phyloP scores from a whole-genome alignment of 1,140 invertebrate species.

The Drosophila auraria region DNA sequence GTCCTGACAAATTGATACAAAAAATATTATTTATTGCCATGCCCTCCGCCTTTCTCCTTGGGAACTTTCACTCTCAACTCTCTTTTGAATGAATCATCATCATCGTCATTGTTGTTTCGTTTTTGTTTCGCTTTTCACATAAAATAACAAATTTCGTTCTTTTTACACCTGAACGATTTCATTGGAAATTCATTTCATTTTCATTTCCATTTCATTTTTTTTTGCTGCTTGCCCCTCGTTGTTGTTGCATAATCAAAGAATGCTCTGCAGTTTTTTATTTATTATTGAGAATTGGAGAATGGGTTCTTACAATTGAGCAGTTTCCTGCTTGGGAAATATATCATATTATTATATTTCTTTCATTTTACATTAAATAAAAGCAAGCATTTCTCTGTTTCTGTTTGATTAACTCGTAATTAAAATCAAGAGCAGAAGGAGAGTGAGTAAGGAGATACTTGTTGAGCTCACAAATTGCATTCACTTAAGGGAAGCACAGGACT shows the following conservation, averaged over 20 bases:
- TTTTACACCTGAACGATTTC: conserved; percentile 45
- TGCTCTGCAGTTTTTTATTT: conserved; percentile 7
- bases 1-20: conserved; percentile 53
- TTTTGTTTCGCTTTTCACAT: conserved; percentile 19
- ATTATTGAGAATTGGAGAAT: conserved; percentile 1
- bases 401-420: background rate
- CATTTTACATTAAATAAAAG: too few species aligned
- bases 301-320: background rate
- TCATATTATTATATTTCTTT: background rate
- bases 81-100: conserved; percentile 20
- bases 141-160: conserved; percentile 44
- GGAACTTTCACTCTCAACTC: conserved; percentile 1
- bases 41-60: background rate
- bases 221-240: too few species aligned
- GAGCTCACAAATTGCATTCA: background rate
- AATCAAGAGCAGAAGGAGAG: background rate
- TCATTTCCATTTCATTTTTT: background rate
- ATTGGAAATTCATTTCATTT: conserved; percentile 36
- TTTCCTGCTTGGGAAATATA: conserved; percentile 1
- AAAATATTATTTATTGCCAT: conserved; percentile 51
- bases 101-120: conserved; percentile 1
- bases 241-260: background rate
- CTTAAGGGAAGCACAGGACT: background rate
- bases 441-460: background rate
- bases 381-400: too few species aligned